Evolutionary conservation across 2,113 vertebrate genomes (phyloP), one percentile per base, ranked within the genome.

Genomic region (Odontophorus gujanensis): DNA sequence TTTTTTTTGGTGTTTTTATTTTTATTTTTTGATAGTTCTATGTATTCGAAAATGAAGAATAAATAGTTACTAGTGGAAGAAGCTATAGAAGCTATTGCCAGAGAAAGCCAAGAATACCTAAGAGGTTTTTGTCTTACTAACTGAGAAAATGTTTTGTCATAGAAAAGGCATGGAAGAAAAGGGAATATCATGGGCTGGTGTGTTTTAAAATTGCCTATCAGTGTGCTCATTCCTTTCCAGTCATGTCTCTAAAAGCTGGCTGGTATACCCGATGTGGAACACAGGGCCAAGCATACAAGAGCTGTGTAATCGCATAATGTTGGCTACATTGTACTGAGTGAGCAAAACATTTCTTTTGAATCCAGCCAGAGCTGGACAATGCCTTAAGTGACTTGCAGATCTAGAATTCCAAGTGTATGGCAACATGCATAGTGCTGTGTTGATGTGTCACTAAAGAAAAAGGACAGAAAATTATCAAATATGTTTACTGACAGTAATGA

Each of bases 11-110:
- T 38, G 40, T 40, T 40, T 40, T 38, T 38, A 9, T 38, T 38
- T 8, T 40, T 40, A 5, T 40, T 65, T 91, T 45, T 71, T 89
- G 55, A 91, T 13, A 8, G 43, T 32, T 83, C 57, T 11, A 75
- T 73, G 69, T 57, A 38, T 94, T 83, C 69, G 40, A 81, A 87
- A 93, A 75, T 76, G 92, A 95, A 53, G 36, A 95, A 78, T 22
- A 68, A 95, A 78, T 16, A 68, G 28, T 42, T 81, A 76, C 18
- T 11, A 8, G 30, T 47, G 40, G 90, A 94, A 30, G 40, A 40
- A 40, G 40, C 40, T 40, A 43, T 17, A 92, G 83, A 63, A 83
- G 51, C 50, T 65, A 42, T 43, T 83, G 87, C 3, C 24, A 61
- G 48, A 78, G 51, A 81, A 89, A 78, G 13, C 69, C 79, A 59